phyloP scores from a whole-genome alignment of 1,140 invertebrate species.

The Tetramorium parvispinum region DNA sequence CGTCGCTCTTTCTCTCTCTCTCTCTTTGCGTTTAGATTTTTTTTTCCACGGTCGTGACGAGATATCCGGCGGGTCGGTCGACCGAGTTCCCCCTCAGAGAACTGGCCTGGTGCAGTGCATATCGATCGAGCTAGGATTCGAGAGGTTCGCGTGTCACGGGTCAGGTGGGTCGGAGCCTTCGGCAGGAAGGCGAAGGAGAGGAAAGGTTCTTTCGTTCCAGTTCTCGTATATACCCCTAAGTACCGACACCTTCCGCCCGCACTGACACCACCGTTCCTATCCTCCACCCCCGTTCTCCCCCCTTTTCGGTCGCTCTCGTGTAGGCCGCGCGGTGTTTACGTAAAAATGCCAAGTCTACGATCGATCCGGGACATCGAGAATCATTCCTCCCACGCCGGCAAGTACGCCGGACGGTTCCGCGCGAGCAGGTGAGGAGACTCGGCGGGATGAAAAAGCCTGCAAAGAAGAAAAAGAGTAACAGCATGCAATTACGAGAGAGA shows the following conservation, averaged over 20 bases:
- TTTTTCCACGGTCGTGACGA: conserved; percentile 51
- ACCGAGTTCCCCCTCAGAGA: conserved; percentile 29
- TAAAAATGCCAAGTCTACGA: conserved; percentile 53
- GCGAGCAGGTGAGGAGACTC: background rate
- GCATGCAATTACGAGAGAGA: background rate
- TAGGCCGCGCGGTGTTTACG: conserved; percentile 31
- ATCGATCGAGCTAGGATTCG: conserved; percentile 60
- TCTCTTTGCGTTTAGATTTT: conserved; percentile 25
- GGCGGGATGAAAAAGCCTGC: background rate
- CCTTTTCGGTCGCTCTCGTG: background rate
- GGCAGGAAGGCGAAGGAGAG: conserved; percentile 53
- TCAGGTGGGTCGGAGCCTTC: conserved; percentile 63
- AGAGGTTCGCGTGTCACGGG: conserved; percentile 67
- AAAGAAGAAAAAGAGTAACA: background rate
- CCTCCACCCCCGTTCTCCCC: background rate
- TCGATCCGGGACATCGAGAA: conserved; percentile 29
- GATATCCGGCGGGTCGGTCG: conserved; percentile 46
- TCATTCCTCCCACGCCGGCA: conserved; percentile 12
- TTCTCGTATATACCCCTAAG: conserved; percentile 53
- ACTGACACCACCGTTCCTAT: background rate
- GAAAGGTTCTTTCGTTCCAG: conserved; percentile 40
- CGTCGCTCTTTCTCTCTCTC: too few species aligned
- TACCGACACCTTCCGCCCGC: conserved; percentile 52
- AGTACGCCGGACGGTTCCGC: background rate
- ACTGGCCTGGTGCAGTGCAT: conserved; percentile 41